Base-by-base conservation (phyloP, 2,797 vertebrate species). In the Oophaga sylvatica region DNA sequence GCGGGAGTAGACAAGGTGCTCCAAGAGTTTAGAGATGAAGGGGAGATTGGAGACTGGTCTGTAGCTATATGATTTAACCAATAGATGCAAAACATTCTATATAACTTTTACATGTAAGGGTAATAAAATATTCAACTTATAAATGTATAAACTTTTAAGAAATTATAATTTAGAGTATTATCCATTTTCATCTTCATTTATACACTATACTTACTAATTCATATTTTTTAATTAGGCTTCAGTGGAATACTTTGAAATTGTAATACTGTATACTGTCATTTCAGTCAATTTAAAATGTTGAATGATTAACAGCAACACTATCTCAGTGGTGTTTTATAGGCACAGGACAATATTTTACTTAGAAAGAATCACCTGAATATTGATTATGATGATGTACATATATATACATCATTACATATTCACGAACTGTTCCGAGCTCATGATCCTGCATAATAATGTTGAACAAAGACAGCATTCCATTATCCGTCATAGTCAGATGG, bases 371-470 rank as follows among this genome's bases (percentile, higher is more conserved):
- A 48, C 68, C 56, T 67, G 83, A 80, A 85, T 88, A 88, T 81
- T 81, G 48, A 85, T 85, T 62, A 65, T 78, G 60, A 53, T 78
- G 29, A 82, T 57, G 17, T 82, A 87, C 71, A 81, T 56, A 87
- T 83, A 80, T 86, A 59, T 70, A 86, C 73, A 60, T 83, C 35
- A 83, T 86, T 86, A 86, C 65, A 83, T 71, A 89, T 89, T 83
- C 80, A 89, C 17, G 80, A 73, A 83, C 31, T 83, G 63, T 83
- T 77, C 70, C 73, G 62, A 80, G 80, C 63, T 63, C 84, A 87
- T 83, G 84, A 86, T 83, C 63, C 56, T 83, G 84, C 84, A 89
- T 89, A 89, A 70, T 77, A 86, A 89, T 89, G 80, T 12, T 57
- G 57, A 80, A 87, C 73, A 71, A 86, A 86, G 62, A 60, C 75